phyloP scores from a whole-genome alignment of 2,113 vertebrate genomes.

The Corythornis cristatus region DNA sequence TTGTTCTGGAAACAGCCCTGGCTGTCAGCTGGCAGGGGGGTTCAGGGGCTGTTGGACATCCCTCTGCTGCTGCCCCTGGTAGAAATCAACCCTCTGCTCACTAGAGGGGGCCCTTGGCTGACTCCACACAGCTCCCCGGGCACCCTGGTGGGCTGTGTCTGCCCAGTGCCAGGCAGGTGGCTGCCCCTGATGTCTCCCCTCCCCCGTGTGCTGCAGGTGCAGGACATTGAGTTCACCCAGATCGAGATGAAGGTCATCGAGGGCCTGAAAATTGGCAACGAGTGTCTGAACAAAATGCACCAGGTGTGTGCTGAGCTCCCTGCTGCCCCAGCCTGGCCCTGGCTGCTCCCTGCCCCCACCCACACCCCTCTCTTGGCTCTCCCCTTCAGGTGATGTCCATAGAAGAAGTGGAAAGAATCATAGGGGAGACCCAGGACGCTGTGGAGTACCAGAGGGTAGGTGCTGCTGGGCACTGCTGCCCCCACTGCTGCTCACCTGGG shows the following conservation, averaged over 20 bases:
- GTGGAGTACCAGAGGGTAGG: conserved; percentile 93
- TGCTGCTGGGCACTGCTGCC: neutral
- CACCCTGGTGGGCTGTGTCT: neutral
- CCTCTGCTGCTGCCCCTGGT: neutral
- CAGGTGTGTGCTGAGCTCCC: conserved; percentile 74
- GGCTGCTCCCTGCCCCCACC: neutral
- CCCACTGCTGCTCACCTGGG: no score
- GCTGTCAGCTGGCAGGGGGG: neutral
- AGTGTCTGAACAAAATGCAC: conserved; percentile 97
- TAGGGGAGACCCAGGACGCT: conserved; percentile 94
- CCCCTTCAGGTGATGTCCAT: conserved; percentile 88
- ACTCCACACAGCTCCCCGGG: neutral
- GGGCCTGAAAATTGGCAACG: conserved; percentile 91
- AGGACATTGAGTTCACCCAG: conserved; percentile 95
- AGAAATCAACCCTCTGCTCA: fast-evolving
- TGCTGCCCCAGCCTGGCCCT: neutral
- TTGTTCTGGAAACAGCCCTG: neutral
- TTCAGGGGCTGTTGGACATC: neutral
- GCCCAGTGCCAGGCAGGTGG: fast-evolving
- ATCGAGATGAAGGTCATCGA: conserved; percentile 95
- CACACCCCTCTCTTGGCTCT: neutral
- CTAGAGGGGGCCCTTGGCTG: fast-evolving
- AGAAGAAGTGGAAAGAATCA: conserved; percentile 94
- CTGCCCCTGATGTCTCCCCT: neutral
- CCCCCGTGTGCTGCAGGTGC: conserved; percentile 79